These are phyloP conservation scores for Plebejus melissa DNA, from an alignment of 2,888 invertebrate species.

Conservation along the genomic window DNA sequence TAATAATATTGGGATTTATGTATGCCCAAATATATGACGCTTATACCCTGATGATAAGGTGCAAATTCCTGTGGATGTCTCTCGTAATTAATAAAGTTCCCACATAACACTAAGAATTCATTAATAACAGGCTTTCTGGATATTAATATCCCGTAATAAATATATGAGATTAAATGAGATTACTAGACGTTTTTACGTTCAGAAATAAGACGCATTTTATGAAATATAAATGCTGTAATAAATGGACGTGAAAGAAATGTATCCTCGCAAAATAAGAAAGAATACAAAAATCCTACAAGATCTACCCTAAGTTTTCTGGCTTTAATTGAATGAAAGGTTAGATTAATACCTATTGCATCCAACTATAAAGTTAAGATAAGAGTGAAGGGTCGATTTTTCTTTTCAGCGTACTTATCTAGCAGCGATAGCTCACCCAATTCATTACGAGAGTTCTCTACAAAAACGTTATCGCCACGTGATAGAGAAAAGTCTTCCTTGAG, in stretches of 20 bases:
- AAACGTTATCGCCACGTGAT: slow-evolving; percentile 15
- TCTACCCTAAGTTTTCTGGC: not conserved
- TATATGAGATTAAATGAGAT: slow-evolving; percentile 11
- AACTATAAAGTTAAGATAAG: slow-evolving; percentile 4
- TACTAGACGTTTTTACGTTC: slow-evolving; percentile 2
- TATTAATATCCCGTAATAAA: slow-evolving; percentile 25
- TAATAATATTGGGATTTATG: slow-evolving; percentile 6
- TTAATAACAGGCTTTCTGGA: slow-evolving; percentile 25
- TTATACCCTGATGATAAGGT: not conserved
- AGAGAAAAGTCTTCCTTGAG: slow-evolving; percentile 1
- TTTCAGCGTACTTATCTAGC: not conserved
- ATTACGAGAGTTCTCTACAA: not conserved
- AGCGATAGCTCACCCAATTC: slow-evolving; percentile 2
- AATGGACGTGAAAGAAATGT: not conserved
- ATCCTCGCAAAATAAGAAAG: not conserved
- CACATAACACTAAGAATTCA: slow-evolving; percentile 13
- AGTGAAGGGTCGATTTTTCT: not conserved
- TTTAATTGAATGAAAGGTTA: not conserved
- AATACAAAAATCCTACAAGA: not conserved
- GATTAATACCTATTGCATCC: not conserved
- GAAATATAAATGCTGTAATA: slow-evolving; percentile 13
- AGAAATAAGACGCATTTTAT: slow-evolving; percentile 20
- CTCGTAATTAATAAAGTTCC: slow-evolving; percentile 13
- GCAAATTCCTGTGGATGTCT: not conserved
- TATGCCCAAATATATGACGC: not conserved